A percentile compares a stretch with the other conserved stretches of the same genome.
Conservation (phyloP, 1,140 invertebrate genomes). For the Apolygus lucorum region DNA sequence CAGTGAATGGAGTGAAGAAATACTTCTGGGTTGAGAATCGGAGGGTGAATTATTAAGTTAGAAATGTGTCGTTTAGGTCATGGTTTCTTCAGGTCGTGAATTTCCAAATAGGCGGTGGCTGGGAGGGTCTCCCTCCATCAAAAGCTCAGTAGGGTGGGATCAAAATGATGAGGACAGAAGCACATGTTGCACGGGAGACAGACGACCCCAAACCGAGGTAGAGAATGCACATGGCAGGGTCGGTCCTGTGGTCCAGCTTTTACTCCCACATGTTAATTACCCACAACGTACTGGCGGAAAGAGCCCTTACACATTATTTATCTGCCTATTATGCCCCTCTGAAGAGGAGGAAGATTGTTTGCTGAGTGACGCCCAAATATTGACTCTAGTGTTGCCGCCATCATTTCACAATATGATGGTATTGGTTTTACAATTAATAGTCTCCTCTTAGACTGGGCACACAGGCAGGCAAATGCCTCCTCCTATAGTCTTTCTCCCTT, state of each 20-base stretch:
- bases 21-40: too few species aligned
- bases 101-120: too few species aligned
- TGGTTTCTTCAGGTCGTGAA: too few species aligned
- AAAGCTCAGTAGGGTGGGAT: too few species aligned
- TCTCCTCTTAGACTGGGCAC: slow-evolving; percentile 14
- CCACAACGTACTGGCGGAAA: slow-evolving; percentile 10
- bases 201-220: not conserved
- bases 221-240: not conserved
- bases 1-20: too few species aligned
- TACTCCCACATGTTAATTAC: slow-evolving; percentile 16
- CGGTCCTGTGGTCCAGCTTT: slow-evolving; percentile 12
- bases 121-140: too few species aligned
- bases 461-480: not conserved
- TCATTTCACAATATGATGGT: slow-evolving; percentile 11
- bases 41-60: too few species aligned
- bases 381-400: slow-evolving; percentile 14
- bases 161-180: slow-evolving; percentile 2
- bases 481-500: not conserved
- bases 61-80: too few species aligned
- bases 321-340: slow-evolving; percentile 12
- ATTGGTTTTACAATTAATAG: slow-evolving; percentile 16
- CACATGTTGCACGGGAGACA: not conserved
- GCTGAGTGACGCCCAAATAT: slow-evolving; percentile 11
- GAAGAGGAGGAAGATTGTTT: slow-evolving; percentile 4
- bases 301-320: slow-evolving; percentile 14